These are phyloP conservation scores for Xiphophorus couchianus DNA, from an alignment of 2,113 vertebrate species.

Conservation along the genomic window DNA sequence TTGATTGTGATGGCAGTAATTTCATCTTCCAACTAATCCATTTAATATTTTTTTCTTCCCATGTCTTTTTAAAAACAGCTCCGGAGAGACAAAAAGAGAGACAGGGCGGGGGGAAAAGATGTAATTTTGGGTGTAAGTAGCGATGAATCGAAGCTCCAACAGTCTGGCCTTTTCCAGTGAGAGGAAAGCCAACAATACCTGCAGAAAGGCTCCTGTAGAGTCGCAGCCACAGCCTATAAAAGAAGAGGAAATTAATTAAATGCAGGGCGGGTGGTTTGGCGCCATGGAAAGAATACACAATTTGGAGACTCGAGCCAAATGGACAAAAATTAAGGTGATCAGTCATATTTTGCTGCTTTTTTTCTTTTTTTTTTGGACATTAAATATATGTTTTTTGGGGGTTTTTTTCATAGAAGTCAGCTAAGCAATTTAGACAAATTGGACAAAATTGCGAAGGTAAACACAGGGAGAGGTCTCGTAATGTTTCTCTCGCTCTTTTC, in stretches of 20 bases:
- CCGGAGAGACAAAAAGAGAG: slow-evolving; percentile 60
- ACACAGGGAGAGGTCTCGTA: slow-evolving; percentile 78
- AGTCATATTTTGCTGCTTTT: slow-evolving; percentile 88
- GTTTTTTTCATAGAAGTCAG: slow-evolving; percentile 82
- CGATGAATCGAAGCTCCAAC: slow-evolving; percentile 68
- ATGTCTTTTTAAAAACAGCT: slow-evolving; percentile 4
- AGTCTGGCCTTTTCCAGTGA: slow-evolving; percentile 71
- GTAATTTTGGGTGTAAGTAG: slow-evolving; percentile 66
- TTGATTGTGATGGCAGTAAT: slow-evolving; percentile 77
- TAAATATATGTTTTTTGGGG: slow-evolving; percentile 75
- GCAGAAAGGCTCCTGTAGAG: slow-evolving; percentile 71
- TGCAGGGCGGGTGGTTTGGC: slow-evolving; percentile 85
- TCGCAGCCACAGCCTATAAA: slow-evolving; percentile 66
- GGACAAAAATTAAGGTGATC: slow-evolving; percentile 88
- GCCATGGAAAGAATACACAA: slow-evolving; percentile 89
- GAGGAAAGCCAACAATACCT: slow-evolving; percentile 82
- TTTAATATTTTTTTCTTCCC: slow-evolving; percentile 59
- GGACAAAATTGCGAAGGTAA: slow-evolving; percentile 89
- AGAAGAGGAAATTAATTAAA: slow-evolving; percentile 93
- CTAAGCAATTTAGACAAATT: slow-evolving; percentile 90
- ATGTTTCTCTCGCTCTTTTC: slow-evolving; percentile 72
- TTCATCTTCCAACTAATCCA: slow-evolving; percentile 73
- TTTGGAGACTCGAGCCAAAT: slow-evolving; percentile 81
- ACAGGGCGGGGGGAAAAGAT: slow-evolving; percentile 34
- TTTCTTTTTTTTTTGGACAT: slow-evolving; percentile 75